Base-by-base conservation (phyloP, 2,797 vertebrate species). In the Acipenser oxyrinchus region DNA sequence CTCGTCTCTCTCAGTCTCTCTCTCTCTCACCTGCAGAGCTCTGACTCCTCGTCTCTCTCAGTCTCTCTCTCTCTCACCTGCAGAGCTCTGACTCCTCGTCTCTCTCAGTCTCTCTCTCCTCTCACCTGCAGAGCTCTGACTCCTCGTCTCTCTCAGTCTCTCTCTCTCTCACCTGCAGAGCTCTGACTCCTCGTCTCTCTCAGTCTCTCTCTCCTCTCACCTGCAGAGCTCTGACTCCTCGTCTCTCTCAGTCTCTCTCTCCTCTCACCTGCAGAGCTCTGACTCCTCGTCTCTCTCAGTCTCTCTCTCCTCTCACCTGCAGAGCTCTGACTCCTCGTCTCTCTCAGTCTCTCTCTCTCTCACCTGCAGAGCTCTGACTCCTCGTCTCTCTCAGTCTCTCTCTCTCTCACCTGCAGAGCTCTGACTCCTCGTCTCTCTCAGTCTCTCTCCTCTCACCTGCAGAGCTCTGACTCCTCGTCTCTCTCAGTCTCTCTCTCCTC, bases 21-120 rank as follows among this genome's bases (percentile, higher is more conserved):
- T n/a, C n/a, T n/a, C n/a, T n/a, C 86, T 63, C 70, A 70, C 73
- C 66, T n/a, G n/a, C n/a, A n/a, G n/a, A 87, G 63, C 8, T 64
- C 62, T 64, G 66, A 71, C 62, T 74, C 83, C 69, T 73, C 61
- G 77, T 77, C 49, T 79, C 79, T 11, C 71, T 73, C 1, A 83
- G 70, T 0, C 61, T 67, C 0, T 79, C n/a, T n/a, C n/a, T n/a
- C n/a, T n/a, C 86, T 63, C 70, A 52, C 51, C 7, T 7, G 51
- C 7, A 52, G 51, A 52, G 51, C 7, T 7, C 7, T 52, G 51
- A 52, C n/a, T n/a, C n/a, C n/a, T n/a, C n/a, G 51, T 52, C 49
- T 79, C 79, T 11, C 71, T 73, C 1, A 83, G 70, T 0, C 61
- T 67, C 0, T 79, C n/a, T n/a, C n/a, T n/a, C n/a, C 86, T 63